A percentile compares a stretch with the other conserved stretches of the same genome.
phyloP scores from a whole-genome alignment of 2,797 vertebrate species.

The Phylloscopus collybita region DNA sequence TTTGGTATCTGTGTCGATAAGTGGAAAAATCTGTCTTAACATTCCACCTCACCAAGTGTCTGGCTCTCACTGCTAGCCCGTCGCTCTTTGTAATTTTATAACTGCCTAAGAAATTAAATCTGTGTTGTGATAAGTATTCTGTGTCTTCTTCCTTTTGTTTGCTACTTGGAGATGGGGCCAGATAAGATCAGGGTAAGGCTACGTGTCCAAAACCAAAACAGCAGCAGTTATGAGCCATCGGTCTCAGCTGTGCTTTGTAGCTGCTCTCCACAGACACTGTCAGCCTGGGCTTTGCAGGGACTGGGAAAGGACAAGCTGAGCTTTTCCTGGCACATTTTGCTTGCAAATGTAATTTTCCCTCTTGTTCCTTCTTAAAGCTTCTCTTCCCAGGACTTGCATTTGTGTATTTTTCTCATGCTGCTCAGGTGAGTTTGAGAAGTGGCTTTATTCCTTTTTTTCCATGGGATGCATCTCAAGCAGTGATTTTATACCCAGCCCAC shows the following conservation, averaged over 20 bases:
- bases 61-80: neutral
- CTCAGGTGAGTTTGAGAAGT: neutral
- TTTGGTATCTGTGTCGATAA: neutral
- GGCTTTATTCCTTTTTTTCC: neutral
- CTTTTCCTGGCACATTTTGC: neutral
- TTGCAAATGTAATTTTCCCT: neutral
- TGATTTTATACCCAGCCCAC: accelerated
- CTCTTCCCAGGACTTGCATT: neutral
- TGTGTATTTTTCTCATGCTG: neutral
- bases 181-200: neutral
- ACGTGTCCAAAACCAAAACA: accelerated
- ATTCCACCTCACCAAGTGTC: slow-evolving; percentile 14
- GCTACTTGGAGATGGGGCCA: neutral
- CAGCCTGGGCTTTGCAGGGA: neutral
- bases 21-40: neutral
- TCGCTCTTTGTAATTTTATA: slow-evolving; percentile 57
- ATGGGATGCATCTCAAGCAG: neutral
- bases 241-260: neutral
- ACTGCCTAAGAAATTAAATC: slow-evolving; percentile 59
- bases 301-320: neutral
- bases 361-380: neutral
- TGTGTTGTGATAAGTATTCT: slow-evolving; percentile 54
- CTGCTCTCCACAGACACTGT: neutral
- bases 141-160: slow-evolving; percentile 9
- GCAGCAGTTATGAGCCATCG: neutral